phyloP scores from a whole-genome alignment of 2,113 vertebrate genomes.

The Gymnarchus niloticus region DNA sequence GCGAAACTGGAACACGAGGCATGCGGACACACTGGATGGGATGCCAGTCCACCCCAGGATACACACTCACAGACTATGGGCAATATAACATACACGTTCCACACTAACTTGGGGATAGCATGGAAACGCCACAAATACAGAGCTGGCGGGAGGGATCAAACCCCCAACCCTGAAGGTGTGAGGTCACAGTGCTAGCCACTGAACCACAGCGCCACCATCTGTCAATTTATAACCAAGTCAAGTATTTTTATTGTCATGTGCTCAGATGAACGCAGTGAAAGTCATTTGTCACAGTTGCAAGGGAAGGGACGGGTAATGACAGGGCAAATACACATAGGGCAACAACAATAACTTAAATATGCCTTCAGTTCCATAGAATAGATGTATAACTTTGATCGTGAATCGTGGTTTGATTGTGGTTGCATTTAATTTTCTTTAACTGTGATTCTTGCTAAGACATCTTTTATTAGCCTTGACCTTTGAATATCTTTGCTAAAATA shows the following conservation, averaged over 20 bases:
- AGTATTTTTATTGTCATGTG: too few relatives aligned
- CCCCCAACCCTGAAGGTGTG: not conserved
- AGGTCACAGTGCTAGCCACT: not conserved
- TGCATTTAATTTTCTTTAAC: not conserved
- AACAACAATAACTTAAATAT: not conserved
- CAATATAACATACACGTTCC: not conserved
- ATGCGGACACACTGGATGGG: too few relatives aligned
- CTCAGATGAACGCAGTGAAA: too few relatives aligned
- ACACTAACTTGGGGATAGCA: not conserved
- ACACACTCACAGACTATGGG: not conserved
- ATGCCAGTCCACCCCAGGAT: not conserved
- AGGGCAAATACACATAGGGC: too few relatives aligned
- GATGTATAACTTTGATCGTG: too few relatives aligned
- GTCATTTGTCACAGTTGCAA: too few relatives aligned
- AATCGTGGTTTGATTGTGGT: too few relatives aligned
- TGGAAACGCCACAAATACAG: not conserved
- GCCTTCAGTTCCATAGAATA: too few relatives aligned
- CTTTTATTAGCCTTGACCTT: not conserved
- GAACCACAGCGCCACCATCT: not conserved
- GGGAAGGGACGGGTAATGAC: too few relatives aligned
- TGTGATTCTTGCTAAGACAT: not conserved
- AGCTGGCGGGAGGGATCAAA: not conserved
- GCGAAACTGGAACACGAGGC: too few relatives aligned
- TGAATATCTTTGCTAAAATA: not conserved
- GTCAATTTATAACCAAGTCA: not conserved